phyloP scores from a whole-genome alignment of 1,140 invertebrate genomes.

The Eueides isabella region DNA sequence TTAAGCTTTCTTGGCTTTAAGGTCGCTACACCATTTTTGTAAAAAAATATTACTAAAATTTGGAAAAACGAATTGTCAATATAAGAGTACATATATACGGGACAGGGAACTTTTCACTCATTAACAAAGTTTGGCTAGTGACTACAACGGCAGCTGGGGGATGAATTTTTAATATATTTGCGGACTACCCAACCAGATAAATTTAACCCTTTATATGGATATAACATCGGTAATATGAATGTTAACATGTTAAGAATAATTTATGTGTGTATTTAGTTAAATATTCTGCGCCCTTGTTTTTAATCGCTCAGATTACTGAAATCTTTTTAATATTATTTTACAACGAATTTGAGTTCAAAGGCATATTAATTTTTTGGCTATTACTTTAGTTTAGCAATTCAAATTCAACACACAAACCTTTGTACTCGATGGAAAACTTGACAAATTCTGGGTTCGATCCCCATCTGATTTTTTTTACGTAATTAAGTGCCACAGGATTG shows the following conservation, averaged over 20 bases:
- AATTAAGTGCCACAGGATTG: no score
- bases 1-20: no score
- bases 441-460: no score
- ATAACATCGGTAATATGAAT: background rate
- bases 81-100: background rate
- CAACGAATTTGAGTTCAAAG: background rate
- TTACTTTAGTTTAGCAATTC: no score
- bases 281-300: background rate
- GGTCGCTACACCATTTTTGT: no score
- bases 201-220: background rate
- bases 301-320: background rate
- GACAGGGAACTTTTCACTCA: background rate
- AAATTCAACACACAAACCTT: no score
- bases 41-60: no score
- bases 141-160: constrained; percentile 6
- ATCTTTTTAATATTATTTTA: background rate
- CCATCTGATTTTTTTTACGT: no score
- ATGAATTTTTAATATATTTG: constrained; percentile 4
- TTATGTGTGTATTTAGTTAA: background rate
- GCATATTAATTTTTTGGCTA: no score
- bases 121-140: background rate
- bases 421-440: no score
- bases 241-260: constrained; percentile 3
- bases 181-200: background rate
- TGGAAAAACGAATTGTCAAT: background rate